Percentiles rank a stretch among this genome's conserved stretches.
Evolutionary conservation across 2,888 invertebrate species (phyloP).

Genomic region (Drosophila anomalata): DNA sequence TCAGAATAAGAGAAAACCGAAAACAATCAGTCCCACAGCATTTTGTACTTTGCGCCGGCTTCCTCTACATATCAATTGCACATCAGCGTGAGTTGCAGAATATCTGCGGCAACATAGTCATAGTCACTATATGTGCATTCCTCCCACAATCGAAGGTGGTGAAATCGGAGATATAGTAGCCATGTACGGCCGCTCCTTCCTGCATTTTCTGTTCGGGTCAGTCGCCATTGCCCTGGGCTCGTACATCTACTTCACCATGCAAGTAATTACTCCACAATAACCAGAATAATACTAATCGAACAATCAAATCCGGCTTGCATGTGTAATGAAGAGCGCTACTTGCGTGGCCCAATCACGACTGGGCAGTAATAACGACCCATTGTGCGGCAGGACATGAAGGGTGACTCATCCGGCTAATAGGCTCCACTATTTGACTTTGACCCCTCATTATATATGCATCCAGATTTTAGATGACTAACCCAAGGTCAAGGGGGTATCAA

Average conservation of each 20-base stretch:
- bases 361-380: not conserved
- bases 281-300: conserved; percentile 9
- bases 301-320: not conserved
- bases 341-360: conserved; percentile 24
- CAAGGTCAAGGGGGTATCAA: conserved; percentile 6
- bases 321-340: not conserved
- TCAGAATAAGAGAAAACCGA: conserved; percentile 16
- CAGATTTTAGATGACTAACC: not conserved
- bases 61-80: conserved; percentile 17
- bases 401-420: conserved; percentile 13
- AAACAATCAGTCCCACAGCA: conserved; percentile 3
- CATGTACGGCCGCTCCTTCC: conserved; percentile 69
- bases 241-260: conserved; percentile 78
- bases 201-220: conserved; percentile 80
- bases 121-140: conserved; percentile 17
- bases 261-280: conserved; percentile 74
- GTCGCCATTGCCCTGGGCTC: conserved; percentile 80
- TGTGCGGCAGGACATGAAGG: conserved; percentile 2
- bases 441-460: conserved; percentile 45
- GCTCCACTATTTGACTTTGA: conserved; percentile 23
- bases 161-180: conserved; percentile 50
- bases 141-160: conserved; percentile 36
- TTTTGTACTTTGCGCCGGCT: conserved; percentile 63
- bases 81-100: conserved; percentile 71
- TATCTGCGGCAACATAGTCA: conserved; percentile 16